A percentile compares a stretch with the other conserved stretches of the same genome.
Conservation (phyloP, 2,797 vertebrate genomes). For the Liasis olivaceus region DNA sequence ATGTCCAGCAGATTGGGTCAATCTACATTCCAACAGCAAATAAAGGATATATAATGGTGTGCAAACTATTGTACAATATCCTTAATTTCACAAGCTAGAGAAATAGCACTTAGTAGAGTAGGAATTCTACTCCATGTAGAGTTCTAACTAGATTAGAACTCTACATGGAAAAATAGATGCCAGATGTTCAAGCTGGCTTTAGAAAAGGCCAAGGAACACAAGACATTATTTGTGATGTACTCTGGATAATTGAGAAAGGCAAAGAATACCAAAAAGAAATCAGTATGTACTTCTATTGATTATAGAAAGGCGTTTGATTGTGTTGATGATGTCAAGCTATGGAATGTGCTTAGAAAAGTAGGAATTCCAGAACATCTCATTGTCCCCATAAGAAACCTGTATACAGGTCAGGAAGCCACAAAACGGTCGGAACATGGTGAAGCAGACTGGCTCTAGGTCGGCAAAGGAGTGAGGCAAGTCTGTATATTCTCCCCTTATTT, state of each 20-base stretch:
- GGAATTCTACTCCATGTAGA: no score
- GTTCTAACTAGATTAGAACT: background rate
- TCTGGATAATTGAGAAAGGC: background rate
- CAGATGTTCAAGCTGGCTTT: background rate
- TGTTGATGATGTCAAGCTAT: background rate
- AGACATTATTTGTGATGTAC: background rate
- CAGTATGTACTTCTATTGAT: background rate
- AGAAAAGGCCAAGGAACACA: background rate
- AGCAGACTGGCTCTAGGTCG: background rate
- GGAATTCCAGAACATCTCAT: background rate
- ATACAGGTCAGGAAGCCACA: background rate
- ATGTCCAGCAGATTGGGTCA: background rate
- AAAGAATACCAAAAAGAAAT: background rate
- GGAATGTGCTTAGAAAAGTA: background rate
- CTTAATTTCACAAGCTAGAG: background rate
- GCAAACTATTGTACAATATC: background rate
- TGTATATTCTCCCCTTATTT: background rate
- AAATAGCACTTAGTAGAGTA: background rate
- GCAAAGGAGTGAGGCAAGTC: background rate
- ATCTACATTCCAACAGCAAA: background rate
- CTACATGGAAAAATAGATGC: background rate
- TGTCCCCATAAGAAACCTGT: background rate
- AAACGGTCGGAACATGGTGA: background rate
- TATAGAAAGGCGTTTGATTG: background rate
- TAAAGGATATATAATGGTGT: background rate